phyloP scores from a whole-genome alignment of 2,888 invertebrate species.

The Eilema griseolum region DNA sequence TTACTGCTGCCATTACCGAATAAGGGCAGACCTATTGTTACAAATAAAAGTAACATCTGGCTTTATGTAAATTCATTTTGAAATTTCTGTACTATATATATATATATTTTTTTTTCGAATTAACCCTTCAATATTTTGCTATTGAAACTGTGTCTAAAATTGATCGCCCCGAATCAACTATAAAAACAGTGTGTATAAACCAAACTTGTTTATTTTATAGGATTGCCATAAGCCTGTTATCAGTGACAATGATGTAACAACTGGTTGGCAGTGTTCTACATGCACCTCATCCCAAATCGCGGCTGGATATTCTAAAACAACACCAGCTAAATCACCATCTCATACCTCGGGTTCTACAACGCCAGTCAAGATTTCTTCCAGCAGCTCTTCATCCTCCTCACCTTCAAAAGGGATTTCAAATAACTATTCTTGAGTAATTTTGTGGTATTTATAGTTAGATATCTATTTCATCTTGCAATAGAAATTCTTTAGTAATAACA shows the following conservation, averaged over 20 bases:
- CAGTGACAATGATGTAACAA: slow-evolving; percentile 91
- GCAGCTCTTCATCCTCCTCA: slow-evolving; percentile 76
- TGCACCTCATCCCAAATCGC: slow-evolving; percentile 83
- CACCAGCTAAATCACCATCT: slow-evolving; percentile 76
- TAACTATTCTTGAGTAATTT: too few species aligned
- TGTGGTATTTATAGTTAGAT: too few species aligned
- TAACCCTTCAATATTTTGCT: too few species aligned
- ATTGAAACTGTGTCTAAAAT: too few species aligned
- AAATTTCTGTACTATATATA: too few species aligned
- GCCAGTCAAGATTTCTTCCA: slow-evolving; percentile 80
- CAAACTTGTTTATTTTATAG: slow-evolving; percentile 87
- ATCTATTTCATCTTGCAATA: too few species aligned
- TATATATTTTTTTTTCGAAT: too few species aligned
- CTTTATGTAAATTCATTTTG: too few species aligned
- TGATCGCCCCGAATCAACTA: too few species aligned
- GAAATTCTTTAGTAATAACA: too few species aligned
- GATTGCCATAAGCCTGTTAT: slow-evolving; percentile 97
- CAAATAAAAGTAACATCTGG: neutral
- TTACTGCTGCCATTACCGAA: neutral
- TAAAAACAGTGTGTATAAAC: too few species aligned
- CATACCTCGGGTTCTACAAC: slow-evolving; percentile 79
- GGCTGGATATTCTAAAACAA: slow-evolving; percentile 68
- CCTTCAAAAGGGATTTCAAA: slow-evolving; percentile 82
- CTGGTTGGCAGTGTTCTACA: slow-evolving; percentile 89
- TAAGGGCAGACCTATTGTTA: neutral